Conservation (phyloP, 2,888 invertebrate genomes). For the Ligdia adustata region DNA sequence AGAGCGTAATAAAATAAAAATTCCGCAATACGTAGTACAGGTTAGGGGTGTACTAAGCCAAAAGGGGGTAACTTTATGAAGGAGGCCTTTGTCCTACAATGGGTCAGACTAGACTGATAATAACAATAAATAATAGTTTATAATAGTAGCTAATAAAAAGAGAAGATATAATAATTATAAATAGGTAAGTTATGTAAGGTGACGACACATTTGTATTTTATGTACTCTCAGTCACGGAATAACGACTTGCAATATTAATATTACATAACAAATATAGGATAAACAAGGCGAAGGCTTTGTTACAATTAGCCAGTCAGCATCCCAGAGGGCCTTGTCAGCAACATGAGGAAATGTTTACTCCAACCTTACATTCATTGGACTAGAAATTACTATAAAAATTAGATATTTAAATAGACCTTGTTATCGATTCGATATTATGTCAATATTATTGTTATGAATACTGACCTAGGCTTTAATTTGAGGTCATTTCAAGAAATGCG, state of each 20-base stretch:
- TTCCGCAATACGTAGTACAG: too few relatives aligned
- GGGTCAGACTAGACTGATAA: too few relatives aligned
- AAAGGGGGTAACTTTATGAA: too few relatives aligned
- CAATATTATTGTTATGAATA: conserved; percentile 16
- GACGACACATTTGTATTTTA: too few relatives aligned
- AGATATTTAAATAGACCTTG: conserved; percentile 5
- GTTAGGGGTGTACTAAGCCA: too few relatives aligned
- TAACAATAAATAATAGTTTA: too few relatives aligned
- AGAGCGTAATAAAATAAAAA: too few relatives aligned
- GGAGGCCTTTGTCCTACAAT: too few relatives aligned
- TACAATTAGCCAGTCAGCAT: background rate
- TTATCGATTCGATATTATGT: background rate
- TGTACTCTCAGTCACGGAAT: conserved; percentile 12
- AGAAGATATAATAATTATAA: too few relatives aligned
- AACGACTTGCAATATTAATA: background rate
- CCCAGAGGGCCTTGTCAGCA: background rate
- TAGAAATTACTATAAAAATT: background rate
- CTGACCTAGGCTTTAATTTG: conserved; percentile 10
- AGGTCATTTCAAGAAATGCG: background rate
- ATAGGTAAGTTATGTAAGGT: too few relatives aligned
- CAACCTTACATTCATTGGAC: background rate
- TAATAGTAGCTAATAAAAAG: too few relatives aligned
- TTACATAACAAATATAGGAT: background rate
- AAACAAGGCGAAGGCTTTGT: background rate
- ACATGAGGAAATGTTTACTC: background rate